Evolutionary conservation across 2,113 vertebrate genomes (phyloP).

Genomic region (Dendrocopos noguchii): DNA sequence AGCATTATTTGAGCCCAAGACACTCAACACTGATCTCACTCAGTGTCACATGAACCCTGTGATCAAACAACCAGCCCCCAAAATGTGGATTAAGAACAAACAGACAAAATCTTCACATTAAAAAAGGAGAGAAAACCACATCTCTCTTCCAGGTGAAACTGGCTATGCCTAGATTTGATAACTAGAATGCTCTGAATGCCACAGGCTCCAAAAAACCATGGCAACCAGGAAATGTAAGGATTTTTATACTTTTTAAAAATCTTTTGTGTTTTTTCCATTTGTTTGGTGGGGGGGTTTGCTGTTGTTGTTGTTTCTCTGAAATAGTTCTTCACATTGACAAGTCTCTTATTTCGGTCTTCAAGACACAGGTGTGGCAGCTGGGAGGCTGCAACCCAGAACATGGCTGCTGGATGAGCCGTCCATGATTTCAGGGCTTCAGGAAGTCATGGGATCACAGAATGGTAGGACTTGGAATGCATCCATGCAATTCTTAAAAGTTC

Average conservation of each 20-base stretch:
- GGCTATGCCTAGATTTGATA: neutral
- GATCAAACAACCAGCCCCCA: neutral
- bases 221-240: slow-evolving; percentile 24
- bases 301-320: neutral
- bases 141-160: slow-evolving; percentile 2
- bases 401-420: neutral
- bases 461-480: no score
- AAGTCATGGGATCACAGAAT: neutral
- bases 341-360: neutral
- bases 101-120: neutral
- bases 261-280: no score
- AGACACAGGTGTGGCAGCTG: neutral
- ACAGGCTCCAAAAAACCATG: neutral
- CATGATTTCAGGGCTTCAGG: neutral
- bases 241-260: neutral
- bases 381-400: neutral
- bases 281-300: no score
- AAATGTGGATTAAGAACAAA: neutral
- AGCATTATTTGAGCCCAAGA: neutral
- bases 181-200: neutral
- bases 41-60: no score
- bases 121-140: neutral
- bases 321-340: neutral
- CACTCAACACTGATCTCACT: neutral
- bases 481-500: no score